Base-by-base conservation (phyloP, 2,888 invertebrate species). In the Leptinotarsa tumamoca region DNA sequence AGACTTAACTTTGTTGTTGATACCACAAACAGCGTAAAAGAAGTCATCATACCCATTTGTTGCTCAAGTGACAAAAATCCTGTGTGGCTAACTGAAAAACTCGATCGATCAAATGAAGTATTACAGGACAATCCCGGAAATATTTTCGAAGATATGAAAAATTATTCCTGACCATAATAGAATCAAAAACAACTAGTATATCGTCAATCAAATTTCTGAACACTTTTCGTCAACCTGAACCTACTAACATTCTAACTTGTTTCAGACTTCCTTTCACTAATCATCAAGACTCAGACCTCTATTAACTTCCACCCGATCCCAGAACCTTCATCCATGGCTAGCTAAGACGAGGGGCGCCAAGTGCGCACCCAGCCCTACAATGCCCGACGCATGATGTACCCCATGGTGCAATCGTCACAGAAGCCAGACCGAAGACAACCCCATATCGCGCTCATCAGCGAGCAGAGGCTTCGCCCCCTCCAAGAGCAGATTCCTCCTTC, bases 371-470 rank as follows among this genome's bases (percentile, higher is more conserved):
- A 67, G 76, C 73, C n/a, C 61, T 56, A 76, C 52, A 23, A 76
- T 76, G 76, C 68, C 67, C 68, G 56, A 66, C 85, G 85, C 87
- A 88, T 88, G 83, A 89, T 89, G 88, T 87, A 87, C 86, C 88
- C 88, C 84, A 87, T 88, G 88, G 88, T 84, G 83, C 85, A 86
- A 82, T 84, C 84, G 80, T 63, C 63, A 63, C 82, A 85, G 74
- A 82, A 82, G 73, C 81, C 80, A 74, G 81, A 80, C 58, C 82
- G 80, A 71, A 83, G 82, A 76, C 81, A 81, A 78, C 79, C 81
- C 79, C 80, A 80, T 66, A 73, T 80, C 15, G 77, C 78, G 51
- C 77, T 75, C 33, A 78, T 75, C 49, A 68, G 76, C 7, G 74
- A 80, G 67, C 80, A 76, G 72, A 78, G 80, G 61, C 80, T 79